Conservation (phyloP, 2,888 invertebrate genomes). For the Perdita meconis region DNA sequence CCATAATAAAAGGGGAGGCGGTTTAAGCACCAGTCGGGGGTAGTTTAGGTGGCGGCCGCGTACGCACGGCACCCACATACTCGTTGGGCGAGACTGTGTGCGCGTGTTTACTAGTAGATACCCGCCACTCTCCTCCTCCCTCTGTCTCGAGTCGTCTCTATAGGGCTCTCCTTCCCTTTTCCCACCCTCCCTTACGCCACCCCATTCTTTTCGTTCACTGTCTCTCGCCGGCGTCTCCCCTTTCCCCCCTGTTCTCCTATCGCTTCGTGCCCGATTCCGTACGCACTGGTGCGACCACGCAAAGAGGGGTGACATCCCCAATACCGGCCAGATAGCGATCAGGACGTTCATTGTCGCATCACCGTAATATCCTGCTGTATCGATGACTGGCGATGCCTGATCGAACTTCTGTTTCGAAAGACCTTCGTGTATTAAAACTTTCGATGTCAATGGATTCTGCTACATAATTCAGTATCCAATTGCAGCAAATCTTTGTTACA, state of each 20-base stretch:
- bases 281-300: slow-evolving; percentile 24
- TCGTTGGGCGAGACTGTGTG: background rate
- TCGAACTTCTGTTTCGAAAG: too few species aligned
- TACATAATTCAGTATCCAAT: too few species aligned
- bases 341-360: slow-evolving; percentile 80
- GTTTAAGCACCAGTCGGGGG: slow-evolving; percentile 79
- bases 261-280: slow-evolving; percentile 36
- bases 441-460: too few species aligned
- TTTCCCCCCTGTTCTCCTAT: background rate
- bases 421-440: too few species aligned
- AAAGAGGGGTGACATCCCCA: slow-evolving; percentile 56
- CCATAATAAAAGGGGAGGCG: slow-evolving; percentile 79
- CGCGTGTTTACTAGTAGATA: slow-evolving; percentile 40
- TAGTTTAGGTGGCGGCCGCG: slow-evolving; percentile 73
- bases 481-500: too few species aligned
- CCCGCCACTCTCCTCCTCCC: slow-evolving; percentile 8
- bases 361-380: slow-evolving; percentile 73
- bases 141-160: background rate
- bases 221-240: slow-evolving; percentile 4
- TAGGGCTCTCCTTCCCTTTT: background rate
- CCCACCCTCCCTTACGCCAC: background rate
- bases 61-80: slow-evolving; percentile 28
- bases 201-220: slow-evolving; percentile 10
- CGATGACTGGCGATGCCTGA: slow-evolving; percentile 6
- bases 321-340: slow-evolving; percentile 77